phyloP scores from a whole-genome alignment of 2,797 vertebrate species.

The Fistularia commersonii region DNA sequence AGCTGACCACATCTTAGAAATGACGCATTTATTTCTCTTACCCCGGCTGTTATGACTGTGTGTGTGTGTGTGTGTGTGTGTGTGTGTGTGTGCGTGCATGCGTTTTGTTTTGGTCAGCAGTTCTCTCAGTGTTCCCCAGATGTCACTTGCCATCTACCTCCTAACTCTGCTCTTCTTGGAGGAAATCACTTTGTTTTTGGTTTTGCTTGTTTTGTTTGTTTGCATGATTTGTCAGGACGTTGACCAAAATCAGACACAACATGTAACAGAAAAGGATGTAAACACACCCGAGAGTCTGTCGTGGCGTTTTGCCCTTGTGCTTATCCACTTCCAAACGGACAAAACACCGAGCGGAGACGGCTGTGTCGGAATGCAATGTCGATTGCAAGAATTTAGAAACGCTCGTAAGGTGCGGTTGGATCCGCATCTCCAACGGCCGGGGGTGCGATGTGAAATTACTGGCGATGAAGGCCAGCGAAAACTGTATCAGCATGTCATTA shows the following conservation, averaged over 20 bases:
- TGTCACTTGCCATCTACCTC: slow-evolving; percentile 25
- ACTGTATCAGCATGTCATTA: slow-evolving; percentile 39
- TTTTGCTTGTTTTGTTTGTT: slow-evolving; percentile 15
- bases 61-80: neutral
- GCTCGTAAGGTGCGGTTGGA: no score
- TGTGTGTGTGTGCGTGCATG: neutral
- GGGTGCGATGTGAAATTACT: neutral
- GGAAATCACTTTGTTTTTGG: slow-evolving; percentile 14
- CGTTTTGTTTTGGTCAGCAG: slow-evolving; percentile 15
- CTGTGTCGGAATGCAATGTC: no score
- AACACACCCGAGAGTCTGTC: slow-evolving; percentile 5
- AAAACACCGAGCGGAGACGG: no score
- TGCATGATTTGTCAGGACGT: slow-evolving; percentile 11
- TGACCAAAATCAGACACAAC: slow-evolving; percentile 15
- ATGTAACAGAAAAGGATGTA: slow-evolving; percentile 3
- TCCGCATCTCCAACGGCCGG: no score
- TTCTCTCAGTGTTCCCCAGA: slow-evolving; percentile 11
- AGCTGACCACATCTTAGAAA: slow-evolving; percentile 1
- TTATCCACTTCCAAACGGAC: neutral
- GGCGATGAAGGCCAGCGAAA: slow-evolving; percentile 1
- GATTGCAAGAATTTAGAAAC: no score
- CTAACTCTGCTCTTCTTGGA: no score
- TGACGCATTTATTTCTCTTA: neutral
- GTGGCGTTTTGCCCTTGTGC: neutral
- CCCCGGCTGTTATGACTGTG: neutral